Evolutionary conservation across 1,140 invertebrate species (phyloP).

Genomic region (Drosophila gunungcola): DNA sequence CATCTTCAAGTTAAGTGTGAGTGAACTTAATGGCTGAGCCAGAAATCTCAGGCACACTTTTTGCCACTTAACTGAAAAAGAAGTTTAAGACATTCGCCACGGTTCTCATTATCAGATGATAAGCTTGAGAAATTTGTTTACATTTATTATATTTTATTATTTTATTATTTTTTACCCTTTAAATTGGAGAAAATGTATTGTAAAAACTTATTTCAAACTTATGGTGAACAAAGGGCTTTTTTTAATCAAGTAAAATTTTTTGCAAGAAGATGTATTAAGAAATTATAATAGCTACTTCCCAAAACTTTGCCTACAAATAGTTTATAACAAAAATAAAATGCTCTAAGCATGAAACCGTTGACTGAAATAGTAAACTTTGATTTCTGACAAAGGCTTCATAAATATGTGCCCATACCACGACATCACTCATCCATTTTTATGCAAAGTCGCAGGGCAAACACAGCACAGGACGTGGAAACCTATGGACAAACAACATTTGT

Average conservation of each 20-base stretch:
- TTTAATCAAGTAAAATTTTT: too few species aligned
- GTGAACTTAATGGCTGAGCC: conserved; percentile 60
- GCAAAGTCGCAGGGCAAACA: conserved; percentile 74
- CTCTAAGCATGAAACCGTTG: neutral
- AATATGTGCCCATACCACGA: conserved; percentile 8
- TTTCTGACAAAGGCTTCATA: conserved; percentile 26
- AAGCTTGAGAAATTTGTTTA: neutral
- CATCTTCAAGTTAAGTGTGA: conserved; percentile 6
- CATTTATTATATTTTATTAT: too few species aligned
- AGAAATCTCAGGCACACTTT: conserved; percentile 58
- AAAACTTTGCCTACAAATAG: too few species aligned
- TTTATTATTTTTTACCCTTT: too few species aligned
- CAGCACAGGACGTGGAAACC: conserved; percentile 51
- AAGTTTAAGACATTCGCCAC: conserved; percentile 13
- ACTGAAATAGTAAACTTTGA: conserved; percentile 8
- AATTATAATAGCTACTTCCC: too few species aligned
- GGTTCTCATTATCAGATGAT: conserved; percentile 23
- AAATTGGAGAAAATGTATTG: too few species aligned
- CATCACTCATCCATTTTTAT: conserved; percentile 59
- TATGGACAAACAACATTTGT: conserved; percentile 60
- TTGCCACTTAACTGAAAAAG: conserved; percentile 40
- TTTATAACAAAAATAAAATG: neutral
- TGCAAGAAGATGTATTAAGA: too few species aligned
- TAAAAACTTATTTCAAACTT: too few species aligned
- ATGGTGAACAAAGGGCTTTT: too few species aligned